Conservation (phyloP, 2,113 vertebrate species). For the Sylvia atricapilla region DNA sequence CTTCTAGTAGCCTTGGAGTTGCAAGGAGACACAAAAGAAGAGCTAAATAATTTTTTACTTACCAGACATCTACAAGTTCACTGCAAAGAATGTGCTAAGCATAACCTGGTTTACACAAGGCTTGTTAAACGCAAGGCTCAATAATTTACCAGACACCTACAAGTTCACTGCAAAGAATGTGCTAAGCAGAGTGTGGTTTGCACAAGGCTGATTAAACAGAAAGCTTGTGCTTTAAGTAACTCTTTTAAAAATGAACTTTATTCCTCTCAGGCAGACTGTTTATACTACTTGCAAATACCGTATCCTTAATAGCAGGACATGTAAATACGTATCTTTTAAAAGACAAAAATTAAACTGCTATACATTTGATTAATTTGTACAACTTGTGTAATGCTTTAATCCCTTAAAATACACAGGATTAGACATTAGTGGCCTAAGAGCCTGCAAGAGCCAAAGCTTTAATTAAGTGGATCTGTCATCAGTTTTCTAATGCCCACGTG, state of each 20-base stretch:
- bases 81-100: not conserved
- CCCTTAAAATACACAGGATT: not conserved
- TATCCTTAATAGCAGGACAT: not conserved
- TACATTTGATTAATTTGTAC: not conserved
- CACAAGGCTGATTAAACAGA: not conserved
- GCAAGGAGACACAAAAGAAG: not conserved
- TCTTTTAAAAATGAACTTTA: not conserved
- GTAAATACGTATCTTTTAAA: not conserved
- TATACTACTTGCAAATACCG: not conserved
- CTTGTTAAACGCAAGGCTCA: not conserved
- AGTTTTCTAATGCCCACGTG: not conserved
- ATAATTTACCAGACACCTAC: not conserved
- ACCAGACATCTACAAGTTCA: not conserved
- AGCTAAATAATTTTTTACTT: not conserved
- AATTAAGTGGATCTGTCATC: not conserved
- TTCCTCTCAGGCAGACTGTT: not conserved
- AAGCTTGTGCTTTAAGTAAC: not conserved
- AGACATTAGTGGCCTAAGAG: not conserved
- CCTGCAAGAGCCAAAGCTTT: not conserved
- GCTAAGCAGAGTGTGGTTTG: not conserved
- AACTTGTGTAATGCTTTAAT: not conserved
- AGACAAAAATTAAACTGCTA: not conserved
- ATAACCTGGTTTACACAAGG: not conserved
- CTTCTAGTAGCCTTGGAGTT: not conserved
- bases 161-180: not conserved